Evolutionary conservation across 2,797 vertebrate genomes (phyloP).

Genomic region (Acipenser transmontanus): DNA sequence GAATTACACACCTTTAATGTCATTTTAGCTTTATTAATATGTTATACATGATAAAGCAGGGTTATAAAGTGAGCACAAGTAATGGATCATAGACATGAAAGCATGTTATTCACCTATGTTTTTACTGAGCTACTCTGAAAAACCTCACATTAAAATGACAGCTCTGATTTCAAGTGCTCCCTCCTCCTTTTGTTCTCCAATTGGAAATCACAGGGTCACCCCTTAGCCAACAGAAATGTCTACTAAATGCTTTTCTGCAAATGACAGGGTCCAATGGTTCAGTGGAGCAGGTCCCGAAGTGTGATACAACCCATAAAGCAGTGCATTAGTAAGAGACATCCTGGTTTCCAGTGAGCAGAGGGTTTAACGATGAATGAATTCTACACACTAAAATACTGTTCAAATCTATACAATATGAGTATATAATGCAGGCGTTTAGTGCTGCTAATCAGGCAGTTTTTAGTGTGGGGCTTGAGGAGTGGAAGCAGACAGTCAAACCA

Average conservation of each 20-base stretch:
- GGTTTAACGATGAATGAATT: slow-evolving; percentile 49
- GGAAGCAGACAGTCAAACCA: no score
- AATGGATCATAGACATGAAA: no score
- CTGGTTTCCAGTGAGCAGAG: slow-evolving; percentile 39
- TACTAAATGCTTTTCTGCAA: slow-evolving; percentile 34
- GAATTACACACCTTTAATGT: no score
- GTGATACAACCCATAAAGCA: not conserved
- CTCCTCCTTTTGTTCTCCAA: slow-evolving; percentile 10
- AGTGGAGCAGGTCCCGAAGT: slow-evolving; percentile 37
- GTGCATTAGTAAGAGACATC: slow-evolving; percentile 28
- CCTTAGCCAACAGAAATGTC: slow-evolving; percentile 43
- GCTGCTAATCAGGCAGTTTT: no score
- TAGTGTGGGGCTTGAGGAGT: no score
- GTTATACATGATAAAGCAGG: not conserved
- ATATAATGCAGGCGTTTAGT: no score
- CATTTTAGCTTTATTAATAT: not conserved
- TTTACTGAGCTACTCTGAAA: not conserved
- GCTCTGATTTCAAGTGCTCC: slow-evolving; percentile 5
- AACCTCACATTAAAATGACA: slow-evolving; percentile 18
- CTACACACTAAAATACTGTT: slow-evolving; percentile 18
- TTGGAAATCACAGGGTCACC: not conserved
- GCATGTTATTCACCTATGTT: no score
- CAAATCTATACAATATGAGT: no score
- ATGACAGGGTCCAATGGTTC: slow-evolving; percentile 42
- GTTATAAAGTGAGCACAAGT: not conserved